A percentile compares a stretch with the other conserved stretches of the same genome.
Conservation (phyloP, 2,113 vertebrate genomes). For the Hirundichthys speculiger region DNA sequence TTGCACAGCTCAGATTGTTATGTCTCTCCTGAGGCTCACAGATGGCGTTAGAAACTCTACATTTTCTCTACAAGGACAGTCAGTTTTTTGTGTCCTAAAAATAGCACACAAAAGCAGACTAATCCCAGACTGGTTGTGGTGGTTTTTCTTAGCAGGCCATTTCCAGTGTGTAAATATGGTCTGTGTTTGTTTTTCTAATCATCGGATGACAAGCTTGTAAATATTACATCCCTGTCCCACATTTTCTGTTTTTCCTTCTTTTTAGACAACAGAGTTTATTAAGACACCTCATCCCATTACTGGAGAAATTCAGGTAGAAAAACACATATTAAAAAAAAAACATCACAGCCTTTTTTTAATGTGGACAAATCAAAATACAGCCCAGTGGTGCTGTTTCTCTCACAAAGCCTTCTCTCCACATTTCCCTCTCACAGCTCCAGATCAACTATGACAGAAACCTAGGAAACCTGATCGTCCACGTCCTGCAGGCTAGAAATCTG, state of each 20-base stretch:
- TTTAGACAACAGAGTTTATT: conserved; percentile 84
- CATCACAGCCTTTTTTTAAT: no score
- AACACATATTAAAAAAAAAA: neutral
- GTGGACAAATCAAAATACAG: neutral
- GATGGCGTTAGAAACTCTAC: conserved; percentile 12
- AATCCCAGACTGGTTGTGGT: no score
- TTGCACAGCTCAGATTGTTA: conserved; percentile 6
- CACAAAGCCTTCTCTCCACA: neutral
- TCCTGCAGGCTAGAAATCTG: conserved; percentile 97
- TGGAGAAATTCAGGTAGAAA: conserved; percentile 95
- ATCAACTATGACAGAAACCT: conserved; percentile 97
- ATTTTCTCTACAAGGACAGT: conserved; percentile 7
- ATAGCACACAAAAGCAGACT: no score
- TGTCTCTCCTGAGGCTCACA: conserved; percentile 21
- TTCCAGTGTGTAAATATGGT: no score
- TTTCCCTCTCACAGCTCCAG: conserved; percentile 86
- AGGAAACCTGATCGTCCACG: conserved; percentile 96
- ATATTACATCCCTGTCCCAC: no score
- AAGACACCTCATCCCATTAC: conserved; percentile 90
- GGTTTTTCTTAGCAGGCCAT: no score
- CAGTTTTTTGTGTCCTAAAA: neutral
- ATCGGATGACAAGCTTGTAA: no score
- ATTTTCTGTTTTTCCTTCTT: neutral
- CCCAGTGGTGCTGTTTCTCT: neutral
- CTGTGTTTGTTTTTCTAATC: no score